Conservation (phyloP, 1,140 invertebrate genomes). For the Drosophila dunni region DNA sequence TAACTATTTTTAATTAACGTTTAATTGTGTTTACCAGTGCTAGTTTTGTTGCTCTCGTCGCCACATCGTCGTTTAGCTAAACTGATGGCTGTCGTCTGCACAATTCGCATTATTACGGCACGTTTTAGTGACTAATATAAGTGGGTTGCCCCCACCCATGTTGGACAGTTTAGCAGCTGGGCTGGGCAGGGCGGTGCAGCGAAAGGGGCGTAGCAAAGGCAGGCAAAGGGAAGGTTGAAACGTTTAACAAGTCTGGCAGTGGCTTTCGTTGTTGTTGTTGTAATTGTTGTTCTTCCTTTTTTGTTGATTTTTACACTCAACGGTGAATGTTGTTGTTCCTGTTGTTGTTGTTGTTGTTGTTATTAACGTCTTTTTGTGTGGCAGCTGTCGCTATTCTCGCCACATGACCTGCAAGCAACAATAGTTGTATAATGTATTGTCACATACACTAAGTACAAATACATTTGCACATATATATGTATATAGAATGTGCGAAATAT, state of each 20-base stretch:
- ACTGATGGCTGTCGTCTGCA: conserved; percentile 24
- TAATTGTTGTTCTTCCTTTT: neutral
- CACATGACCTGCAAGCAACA: conserved; percentile 49
- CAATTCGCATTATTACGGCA: conserved; percentile 29
- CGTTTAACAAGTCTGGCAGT: conserved; percentile 60
- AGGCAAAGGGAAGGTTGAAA: conserved; percentile 54
- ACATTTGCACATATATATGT: conserved; percentile 10
- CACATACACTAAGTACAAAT: neutral
- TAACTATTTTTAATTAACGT: neutral
- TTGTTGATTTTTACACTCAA: conserved; percentile 41
- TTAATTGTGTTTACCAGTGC: conserved; percentile 20
- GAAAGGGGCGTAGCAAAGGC: neutral
- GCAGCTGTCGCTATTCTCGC: conserved; percentile 52
- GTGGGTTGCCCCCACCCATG: conserved; percentile 36
- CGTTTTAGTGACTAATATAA: conserved; percentile 40
- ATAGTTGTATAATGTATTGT: conserved; percentile 48
- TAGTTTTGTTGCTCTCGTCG: conserved; percentile 29
- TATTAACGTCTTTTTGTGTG: conserved; percentile 47
- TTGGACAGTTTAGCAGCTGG: conserved; percentile 1
- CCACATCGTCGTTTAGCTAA: conserved; percentile 32
- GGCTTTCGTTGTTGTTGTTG: conserved; percentile 31
- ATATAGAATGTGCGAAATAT: conserved; percentile 18
- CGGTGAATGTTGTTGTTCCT: conserved; percentile 26
- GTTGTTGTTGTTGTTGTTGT: neutral
- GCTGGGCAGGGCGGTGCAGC: conserved; percentile 5